Conservation (phyloP, 1,140 invertebrate species). For the Leptinotarsa lineolata region DNA sequence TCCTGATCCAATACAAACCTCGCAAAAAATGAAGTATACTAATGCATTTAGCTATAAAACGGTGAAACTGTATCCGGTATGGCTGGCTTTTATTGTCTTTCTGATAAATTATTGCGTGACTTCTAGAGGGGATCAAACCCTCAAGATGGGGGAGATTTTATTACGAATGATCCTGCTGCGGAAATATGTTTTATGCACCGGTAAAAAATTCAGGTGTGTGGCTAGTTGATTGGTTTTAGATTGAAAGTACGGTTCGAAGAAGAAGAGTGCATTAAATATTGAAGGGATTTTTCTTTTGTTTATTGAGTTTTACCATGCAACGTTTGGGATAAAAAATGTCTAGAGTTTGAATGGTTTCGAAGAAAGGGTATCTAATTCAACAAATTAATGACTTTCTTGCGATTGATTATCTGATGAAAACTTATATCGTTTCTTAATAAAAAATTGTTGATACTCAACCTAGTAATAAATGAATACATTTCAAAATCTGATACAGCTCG, state of each 20-base stretch:
- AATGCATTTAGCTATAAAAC: conserved; percentile 20
- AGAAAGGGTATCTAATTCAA: too few relatives aligned
- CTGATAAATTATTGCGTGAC: conserved; percentile 25
- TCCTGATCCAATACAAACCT: not conserved
- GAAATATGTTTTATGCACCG: conserved; percentile 14
- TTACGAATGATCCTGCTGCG: conserved; percentile 15
- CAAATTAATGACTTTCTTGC: too few relatives aligned
- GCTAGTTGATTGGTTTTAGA: conserved; percentile 12
- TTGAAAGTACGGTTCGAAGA: not conserved
- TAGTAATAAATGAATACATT: too few relatives aligned
- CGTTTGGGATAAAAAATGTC: too few relatives aligned
- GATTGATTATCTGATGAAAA: too few relatives aligned
- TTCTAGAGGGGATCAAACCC: conserved; percentile 14
- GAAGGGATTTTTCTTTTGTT: not conserved
- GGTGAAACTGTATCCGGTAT: conserved; percentile 17
- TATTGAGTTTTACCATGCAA: not conserved
- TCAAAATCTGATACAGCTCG: too few relatives aligned
- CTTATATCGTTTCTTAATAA: too few relatives aligned
- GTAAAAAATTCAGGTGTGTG: conserved; percentile 20
- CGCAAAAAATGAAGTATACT: conserved; percentile 10
- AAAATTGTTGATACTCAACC: too few relatives aligned
- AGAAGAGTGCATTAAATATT: too few relatives aligned
- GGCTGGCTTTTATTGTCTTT: conserved; percentile 19
- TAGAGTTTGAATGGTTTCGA: too few relatives aligned
- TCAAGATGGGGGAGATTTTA: conserved; percentile 21